These are phyloP conservation scores for Toxonevra muliebris DNA, from an alignment of 2,888 invertebrate genomes.

Conservation along the genomic window DNA sequence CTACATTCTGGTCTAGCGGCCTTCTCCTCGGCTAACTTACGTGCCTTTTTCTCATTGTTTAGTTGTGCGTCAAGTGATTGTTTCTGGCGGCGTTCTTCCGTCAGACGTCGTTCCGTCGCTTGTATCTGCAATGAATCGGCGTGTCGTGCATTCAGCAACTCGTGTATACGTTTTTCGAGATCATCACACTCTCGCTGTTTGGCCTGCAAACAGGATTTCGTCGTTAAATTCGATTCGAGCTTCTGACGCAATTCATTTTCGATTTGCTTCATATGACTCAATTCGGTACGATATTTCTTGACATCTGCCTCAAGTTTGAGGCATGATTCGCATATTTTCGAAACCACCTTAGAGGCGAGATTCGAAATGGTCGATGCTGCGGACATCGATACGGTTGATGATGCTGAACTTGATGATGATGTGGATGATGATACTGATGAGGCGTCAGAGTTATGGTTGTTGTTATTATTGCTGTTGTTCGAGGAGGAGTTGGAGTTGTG, in stretches of 20 bases:
- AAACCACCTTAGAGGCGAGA: slow-evolving; percentile 62
- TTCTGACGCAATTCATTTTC: slow-evolving; percentile 65
- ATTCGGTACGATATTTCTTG: slow-evolving; percentile 63
- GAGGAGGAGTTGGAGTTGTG: slow-evolving; percentile 32
- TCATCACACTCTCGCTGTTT: slow-evolving; percentile 79
- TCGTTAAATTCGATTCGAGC: slow-evolving; percentile 70
- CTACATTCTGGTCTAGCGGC: slow-evolving; percentile 72
- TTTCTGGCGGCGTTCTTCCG: slow-evolving; percentile 82
- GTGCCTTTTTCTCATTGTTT: slow-evolving; percentile 76
- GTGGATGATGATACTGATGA: slow-evolving; percentile 50
- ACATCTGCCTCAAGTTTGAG: slow-evolving; percentile 63
- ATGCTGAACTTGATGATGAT: slow-evolving; percentile 50
- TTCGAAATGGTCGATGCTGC: slow-evolving; percentile 58
- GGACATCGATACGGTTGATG: slow-evolving; percentile 57
- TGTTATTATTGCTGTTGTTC: slow-evolving; percentile 35
- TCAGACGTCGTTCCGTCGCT: slow-evolving; percentile 81
- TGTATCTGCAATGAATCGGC: slow-evolving; percentile 81
- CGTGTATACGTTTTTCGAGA: slow-evolving; percentile 83
- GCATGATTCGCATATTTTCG: slow-evolving; percentile 64
- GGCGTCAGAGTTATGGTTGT: slow-evolving; percentile 42
- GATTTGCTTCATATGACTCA: slow-evolving; percentile 64
- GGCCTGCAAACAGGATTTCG: slow-evolving; percentile 84
- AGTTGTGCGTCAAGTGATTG: slow-evolving; percentile 78
- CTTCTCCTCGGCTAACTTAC: slow-evolving; percentile 68
- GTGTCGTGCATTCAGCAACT: slow-evolving; percentile 76